Evolutionary conservation across 2,113 vertebrate species (phyloP).

Genomic region (Morone chrysops): DNA sequence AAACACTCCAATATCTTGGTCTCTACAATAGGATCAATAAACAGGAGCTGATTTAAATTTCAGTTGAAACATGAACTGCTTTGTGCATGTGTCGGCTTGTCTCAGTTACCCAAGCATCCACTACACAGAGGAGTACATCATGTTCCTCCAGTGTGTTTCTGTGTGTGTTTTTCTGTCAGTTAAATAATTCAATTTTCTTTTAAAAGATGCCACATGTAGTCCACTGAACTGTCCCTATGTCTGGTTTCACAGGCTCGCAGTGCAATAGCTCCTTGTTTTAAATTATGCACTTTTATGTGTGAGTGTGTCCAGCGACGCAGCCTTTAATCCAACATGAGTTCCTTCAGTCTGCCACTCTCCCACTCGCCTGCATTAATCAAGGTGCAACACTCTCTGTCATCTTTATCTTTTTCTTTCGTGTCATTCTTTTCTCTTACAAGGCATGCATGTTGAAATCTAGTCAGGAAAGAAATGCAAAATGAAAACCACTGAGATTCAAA

Average conservation of each 20-base stretch:
- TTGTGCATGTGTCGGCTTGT: conserved; percentile 4
- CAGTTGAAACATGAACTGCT: background rate
- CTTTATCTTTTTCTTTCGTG: conserved; percentile 57
- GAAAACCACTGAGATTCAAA: conserved; percentile 66
- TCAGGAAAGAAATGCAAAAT: conserved; percentile 67
- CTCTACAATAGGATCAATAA: conserved; percentile 2
- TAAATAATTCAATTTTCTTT: conserved; percentile 6
- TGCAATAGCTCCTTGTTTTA: background rate
- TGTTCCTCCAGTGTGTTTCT: background rate
- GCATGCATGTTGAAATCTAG: conserved; percentile 81
- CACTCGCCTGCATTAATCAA: conserved; percentile 68
- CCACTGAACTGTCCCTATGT: conserved; percentile 30
- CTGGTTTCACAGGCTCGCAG: conserved; percentile 53
- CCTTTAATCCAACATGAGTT: conserved; percentile 39
- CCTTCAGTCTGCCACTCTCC: conserved; percentile 73
- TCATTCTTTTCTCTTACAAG: conserved; percentile 70
- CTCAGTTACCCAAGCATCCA: background rate
- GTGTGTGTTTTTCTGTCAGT: background rate
- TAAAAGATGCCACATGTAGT: background rate
- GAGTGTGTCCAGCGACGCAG: conserved; percentile 20
- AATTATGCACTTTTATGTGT: conserved; percentile 19
- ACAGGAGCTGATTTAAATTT: background rate
- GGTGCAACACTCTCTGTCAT: conserved; percentile 73
- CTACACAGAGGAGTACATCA: conserved; percentile 1
- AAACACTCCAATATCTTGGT: background rate